Evolutionary conservation across 2,797 vertebrate genomes (phyloP), one percentile per base, ranked within the genome.

Genomic region (Neostethus bicornis): DNA sequence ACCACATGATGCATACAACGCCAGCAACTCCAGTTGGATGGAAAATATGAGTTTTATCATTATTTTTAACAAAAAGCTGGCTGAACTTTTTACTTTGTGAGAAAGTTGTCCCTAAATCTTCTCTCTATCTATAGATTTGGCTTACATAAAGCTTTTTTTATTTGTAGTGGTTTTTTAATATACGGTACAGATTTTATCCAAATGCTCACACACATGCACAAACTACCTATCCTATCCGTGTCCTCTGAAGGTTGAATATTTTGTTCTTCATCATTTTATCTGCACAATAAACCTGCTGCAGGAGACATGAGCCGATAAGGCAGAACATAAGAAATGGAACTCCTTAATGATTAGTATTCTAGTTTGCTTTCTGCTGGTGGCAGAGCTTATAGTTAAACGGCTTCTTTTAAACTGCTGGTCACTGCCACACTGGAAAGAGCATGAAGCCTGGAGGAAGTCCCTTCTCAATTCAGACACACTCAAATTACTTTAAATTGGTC

Each of bases 331-430:
- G 53, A 65, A 50, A 57, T 64, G 66, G 65, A 25, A 11, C 61
- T 58, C 20, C 51, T 53, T 32, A 47, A 56, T 56, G 58, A 82
- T 83, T 84, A 78, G 76, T 75, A 84, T 85, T 78, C 77, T 1
- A 24, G 56, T 50, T 25, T 55, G 47, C 46, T 48, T 61, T 61
- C 70, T 50, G 62, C 77, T 66, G 55, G 60, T 71, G 61, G 61
- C 28, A n/a, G 65, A 41, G 76, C 58, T 70, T 25, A 14, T 64
- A 56, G 79, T 83, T 72, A 34, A 77, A 77, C 83, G 83, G 67
- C 76, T 86, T 77, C 75, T 78, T 81, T 85, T 86, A 86, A 85
- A 84, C 81, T 77, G 79, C 70, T 77, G 79, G 73, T 80, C 75
- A 84, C 81, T 77, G 83, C 76, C 81, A 79, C 78, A 83, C 86